Evolutionary conservation across 2,888 invertebrate genomes (phyloP), one percentile per base, ranked within the genome.

Genomic region (Drosophila quinaria): DNA sequence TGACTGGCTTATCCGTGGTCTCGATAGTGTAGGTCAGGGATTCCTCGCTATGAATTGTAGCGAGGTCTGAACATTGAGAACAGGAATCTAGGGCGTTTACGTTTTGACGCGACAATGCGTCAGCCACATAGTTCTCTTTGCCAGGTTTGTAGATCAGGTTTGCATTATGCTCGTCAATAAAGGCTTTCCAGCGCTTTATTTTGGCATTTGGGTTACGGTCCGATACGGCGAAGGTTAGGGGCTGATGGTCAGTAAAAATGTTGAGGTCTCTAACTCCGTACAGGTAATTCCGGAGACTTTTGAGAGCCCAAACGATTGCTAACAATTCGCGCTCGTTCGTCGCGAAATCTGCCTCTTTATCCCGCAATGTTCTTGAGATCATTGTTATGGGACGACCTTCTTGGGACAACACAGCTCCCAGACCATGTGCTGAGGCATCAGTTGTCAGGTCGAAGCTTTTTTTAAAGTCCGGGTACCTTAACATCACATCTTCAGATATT

Each of bases 1-100:
- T 81, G 10, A 77, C 17, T 3, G 79, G 79, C 9, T 74, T 80
- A 1, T 76, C 70, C 13, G 66, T 72, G 22, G 75, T 71, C 10
- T 77, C 70, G 4, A 76, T 65, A 0, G 70, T 73, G 41, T 74
- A 73, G 1, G 77, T 72, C 42, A 42, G 19, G 10, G 42, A 42
- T 19, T 42, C 10, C 4, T 42, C 42, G 5, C 19, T 42, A 5
- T 42, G 42, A 11, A 42, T 42, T 10, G 22, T 44, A 13, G 42
- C 42, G 1, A 44, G 10, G 42, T 44, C 42, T 3, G 11, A 44
- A 8, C 39, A 39, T 22, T 44, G 22, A 5, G 42, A 22, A 1
- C 3, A 2, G 1, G 19, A 44, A 22, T 22, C 10, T 22, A 44
- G 11, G 10, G 42, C 42, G 6, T 44, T 44, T 3, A 44, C 1